A percentile compares a stretch with the other conserved stretches of the same genome.
phyloP scores from a whole-genome alignment of 2,113 vertebrate species.

The Pycnonotus jocosus region DNA sequence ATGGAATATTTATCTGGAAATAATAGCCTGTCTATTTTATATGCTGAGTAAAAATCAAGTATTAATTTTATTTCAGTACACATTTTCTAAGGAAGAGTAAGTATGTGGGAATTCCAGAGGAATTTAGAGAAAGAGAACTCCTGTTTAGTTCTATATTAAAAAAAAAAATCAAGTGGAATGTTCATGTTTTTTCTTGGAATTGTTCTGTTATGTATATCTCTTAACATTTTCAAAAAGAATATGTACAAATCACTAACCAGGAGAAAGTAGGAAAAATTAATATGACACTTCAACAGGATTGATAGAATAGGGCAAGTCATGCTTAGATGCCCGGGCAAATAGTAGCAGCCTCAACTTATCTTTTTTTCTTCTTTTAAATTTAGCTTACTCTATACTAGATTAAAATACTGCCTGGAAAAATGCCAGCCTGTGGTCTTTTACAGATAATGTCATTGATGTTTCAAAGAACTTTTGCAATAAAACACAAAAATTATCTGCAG shows the following conservation, averaged over 20 bases:
- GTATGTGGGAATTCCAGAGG: background rate
- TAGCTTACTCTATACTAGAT: background rate
- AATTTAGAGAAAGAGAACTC: background rate
- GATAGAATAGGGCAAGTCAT: background rate
- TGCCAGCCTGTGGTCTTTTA: background rate
- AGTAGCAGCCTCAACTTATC: background rate
- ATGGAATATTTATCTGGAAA: background rate
- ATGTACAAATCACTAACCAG: background rate
- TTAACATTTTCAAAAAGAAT: background rate
- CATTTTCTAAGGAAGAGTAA: background rate
- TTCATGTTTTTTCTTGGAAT: background rate
- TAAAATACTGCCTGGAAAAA: background rate
- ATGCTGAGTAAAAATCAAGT: background rate
- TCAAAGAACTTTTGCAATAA: background rate
- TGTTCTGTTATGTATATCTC: background rate
- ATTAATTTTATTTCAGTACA: background rate
- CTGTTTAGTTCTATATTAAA: background rate
- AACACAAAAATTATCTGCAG: background rate
- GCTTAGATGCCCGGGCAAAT: background rate
- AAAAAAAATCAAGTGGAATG: background rate
- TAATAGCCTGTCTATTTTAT: background rate
- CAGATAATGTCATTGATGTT: background rate
- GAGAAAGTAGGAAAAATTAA: background rate
- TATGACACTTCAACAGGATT: background rate
- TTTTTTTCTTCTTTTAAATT: background rate